Evolutionary conservation across 1,140 invertebrate species (phyloP).

Genomic region (Thaumatotibia leucotreta): DNA sequence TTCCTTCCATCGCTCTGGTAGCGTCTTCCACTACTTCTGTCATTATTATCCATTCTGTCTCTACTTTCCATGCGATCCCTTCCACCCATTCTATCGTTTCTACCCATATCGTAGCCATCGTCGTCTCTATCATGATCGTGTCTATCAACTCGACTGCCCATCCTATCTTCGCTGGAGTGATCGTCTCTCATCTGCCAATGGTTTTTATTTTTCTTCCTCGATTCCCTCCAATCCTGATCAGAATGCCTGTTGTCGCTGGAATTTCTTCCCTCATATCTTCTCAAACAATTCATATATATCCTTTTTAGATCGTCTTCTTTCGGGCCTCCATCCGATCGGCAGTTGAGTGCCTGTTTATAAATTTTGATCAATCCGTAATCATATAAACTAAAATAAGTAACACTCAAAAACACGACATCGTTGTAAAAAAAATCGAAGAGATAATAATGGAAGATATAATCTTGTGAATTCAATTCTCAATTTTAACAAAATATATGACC

Average conservation of each 20-base stretch:
- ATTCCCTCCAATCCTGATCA: constrained; percentile 41
- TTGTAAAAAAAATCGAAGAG: not conserved
- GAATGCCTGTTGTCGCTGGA: constrained; percentile 26
- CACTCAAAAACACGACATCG: not conserved
- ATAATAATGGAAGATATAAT: no score
- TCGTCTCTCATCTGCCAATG: constrained; percentile 32
- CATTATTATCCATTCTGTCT: constrained; percentile 17
- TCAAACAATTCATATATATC: constrained; percentile 52
- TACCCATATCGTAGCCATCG: constrained; percentile 2
- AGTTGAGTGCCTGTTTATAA: constrained; percentile 55
- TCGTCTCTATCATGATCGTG: constrained; percentile 15
- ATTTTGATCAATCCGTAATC: not conserved
- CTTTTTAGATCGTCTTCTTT: constrained; percentile 65
- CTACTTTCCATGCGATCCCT: constrained; percentile 14
- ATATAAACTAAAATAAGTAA: constrained; percentile 13
- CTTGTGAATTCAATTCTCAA: no score
- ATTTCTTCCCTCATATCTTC: constrained; percentile 40
- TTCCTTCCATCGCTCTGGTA: constrained; percentile 21
- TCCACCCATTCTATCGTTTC: constrained; percentile 16
- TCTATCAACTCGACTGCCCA: constrained; percentile 28
- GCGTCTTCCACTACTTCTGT: constrained; percentile 26
- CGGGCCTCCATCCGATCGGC: constrained; percentile 67
- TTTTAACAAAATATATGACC: not conserved
- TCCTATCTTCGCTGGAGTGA: constrained; percentile 16
- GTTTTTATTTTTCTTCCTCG: constrained; percentile 29